phyloP scores from a whole-genome alignment of 2,888 invertebrate species.

The Acrocyrtus sp. region DNA sequence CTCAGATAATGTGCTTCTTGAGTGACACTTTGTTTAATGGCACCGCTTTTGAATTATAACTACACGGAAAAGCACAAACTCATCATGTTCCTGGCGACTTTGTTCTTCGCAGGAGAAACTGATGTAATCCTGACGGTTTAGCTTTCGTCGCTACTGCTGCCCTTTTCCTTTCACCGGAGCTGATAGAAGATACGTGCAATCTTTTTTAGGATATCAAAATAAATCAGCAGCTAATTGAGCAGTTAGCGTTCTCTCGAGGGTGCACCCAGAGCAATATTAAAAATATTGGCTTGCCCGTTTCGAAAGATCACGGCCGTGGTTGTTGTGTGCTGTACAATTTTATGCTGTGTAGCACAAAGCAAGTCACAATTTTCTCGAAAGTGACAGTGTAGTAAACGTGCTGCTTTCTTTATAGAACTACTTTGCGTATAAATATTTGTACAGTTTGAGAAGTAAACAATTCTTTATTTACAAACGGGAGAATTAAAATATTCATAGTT shows the following conservation, averaged over 20 bases:
- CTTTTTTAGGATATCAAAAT: too few relatives aligned
- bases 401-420: not conserved
- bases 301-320: too few relatives aligned
- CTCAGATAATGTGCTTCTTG: slow-evolving; percentile 53
- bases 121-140: not conserved
- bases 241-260: too few relatives aligned
- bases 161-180: too few relatives aligned
- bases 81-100: slow-evolving; percentile 28
- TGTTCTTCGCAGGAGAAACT: slow-evolving; percentile 2
- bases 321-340: too few relatives aligned
- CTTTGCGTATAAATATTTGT: not conserved
- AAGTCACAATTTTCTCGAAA: not conserved
- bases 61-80: slow-evolving; percentile 35
- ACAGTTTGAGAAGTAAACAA: not conserved
- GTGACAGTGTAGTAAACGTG: not conserved
- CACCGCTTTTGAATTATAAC: slow-evolving; percentile 44
- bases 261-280: too few relatives aligned
- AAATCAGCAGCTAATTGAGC: too few relatives aligned
- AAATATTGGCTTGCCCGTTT: too few relatives aligned
- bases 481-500: not conserved
- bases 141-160: too few relatives aligned
- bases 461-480: not conserved
- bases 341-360: not conserved
- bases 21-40: slow-evolving; percentile 55
- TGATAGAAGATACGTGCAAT: too few relatives aligned